Evolutionary conservation across 1,140 invertebrate species (phyloP), one percentile per base, ranked within the genome.

Genomic region (Parapsyche elsis): DNA sequence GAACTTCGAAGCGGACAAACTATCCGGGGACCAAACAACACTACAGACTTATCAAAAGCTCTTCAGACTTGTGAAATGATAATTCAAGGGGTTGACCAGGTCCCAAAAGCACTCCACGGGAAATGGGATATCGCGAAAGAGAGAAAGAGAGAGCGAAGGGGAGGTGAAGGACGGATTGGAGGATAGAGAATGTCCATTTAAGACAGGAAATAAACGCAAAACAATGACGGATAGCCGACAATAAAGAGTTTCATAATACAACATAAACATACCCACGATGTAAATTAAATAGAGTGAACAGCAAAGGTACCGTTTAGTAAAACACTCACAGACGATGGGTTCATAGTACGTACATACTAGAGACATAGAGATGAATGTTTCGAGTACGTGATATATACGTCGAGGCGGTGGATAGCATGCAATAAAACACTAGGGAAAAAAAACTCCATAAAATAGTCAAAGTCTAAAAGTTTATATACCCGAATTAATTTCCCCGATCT

Each of bases 31-130:
- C 21, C 30, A 30, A 71, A 71, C 70, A 71, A 44, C 70, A n/a
- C 30, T 71, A 14, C 70, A 12, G 70, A 71, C 24, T 71, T 71
- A 71, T 71, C 70, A 71, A 71, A 71, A 71, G 70, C 70, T 71
- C 70, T 71, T 71, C 70, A 71, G 19, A 38, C 70, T 71, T 71
- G 30, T 23, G 73, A 75, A 75, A 75, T 75, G 46, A 75, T 75
- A 75, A 75, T 75, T 75, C 46, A 75, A 75, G 73, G 14, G 21
- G 46, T 7, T 21, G 49, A 75, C 45, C 19, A 53, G 45, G 19
- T 24, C 14, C 45, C 21, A 57, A 75, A 75, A 21, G 46, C 16
- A 57, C 44, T 57, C 23, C 46, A 46, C 24, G 26, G 45, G 71
- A 73, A 73, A 73, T 73, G 44, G 71, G 73, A 57, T 57, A 57